Evolutionary conservation across 2,113 vertebrate genomes (phyloP), one percentile per base, ranked within the genome.

Genomic region (Athene cunicularia): DNA sequence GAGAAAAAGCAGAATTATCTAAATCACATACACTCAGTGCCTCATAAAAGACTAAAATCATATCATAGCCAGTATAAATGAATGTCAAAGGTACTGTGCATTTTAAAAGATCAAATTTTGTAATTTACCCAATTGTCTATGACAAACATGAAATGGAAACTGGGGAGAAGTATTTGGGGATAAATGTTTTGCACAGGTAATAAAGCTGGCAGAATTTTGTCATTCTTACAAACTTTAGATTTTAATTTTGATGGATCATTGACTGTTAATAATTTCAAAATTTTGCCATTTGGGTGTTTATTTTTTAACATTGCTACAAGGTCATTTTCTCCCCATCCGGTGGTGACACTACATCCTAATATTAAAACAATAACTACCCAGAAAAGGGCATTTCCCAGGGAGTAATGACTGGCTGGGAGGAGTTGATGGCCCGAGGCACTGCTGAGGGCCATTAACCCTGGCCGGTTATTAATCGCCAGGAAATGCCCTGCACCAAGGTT

Each of bases 401-500:
- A 97, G 82, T 81, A 97, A 95, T 96, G 94, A 87, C 91, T 94
- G 93, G 56, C 68, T 86, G 90, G 87, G 94, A 96, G 94, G 89
- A 95, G 91, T 90, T 96, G 95, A 96, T 95, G 87, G 95, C 92
- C 92, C 58, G 81, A 96, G 95, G 96, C 91, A 79, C 89, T 95
- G 96, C 96, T 93, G 80, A 94, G 95, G 75, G 90, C 92, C 86
- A 90, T 96, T 96, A 96, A 97, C 91, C 87, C 91, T 64, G 88
- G 50, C 86, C 32, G 7, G 90, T 85, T 86, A 93, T 97, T 97
- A 95, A 96, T 93, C 33, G 3, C 73, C 64, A 86, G 88, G 91
- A 96, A 96, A 89, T 92, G 94, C 96, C 96, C 93, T 66, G 94
- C 82, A 90, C 89, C 75, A 95, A 95, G 94, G 82, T 82, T 96